Conservation (phyloP, 2,888 invertebrate genomes). For the Rhingia campestris region DNA sequence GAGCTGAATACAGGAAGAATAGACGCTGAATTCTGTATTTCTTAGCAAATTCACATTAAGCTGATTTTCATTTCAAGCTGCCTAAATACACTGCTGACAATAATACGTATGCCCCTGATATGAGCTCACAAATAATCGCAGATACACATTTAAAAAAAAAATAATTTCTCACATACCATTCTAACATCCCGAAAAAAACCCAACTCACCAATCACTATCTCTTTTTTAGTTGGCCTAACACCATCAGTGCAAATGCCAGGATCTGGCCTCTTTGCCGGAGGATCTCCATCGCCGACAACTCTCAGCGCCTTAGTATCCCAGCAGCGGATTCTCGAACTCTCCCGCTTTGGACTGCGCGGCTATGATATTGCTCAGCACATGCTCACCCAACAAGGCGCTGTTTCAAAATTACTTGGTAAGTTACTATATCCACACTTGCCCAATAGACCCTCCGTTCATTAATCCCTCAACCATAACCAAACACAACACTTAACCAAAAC, state of each 20-base stretch:
- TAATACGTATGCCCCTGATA: no score
- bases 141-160: no score
- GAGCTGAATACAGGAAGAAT: no score
- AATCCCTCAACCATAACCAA: conserved; percentile 47
- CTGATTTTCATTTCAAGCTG: no score
- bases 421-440: conserved; percentile 44
- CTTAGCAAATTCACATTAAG: no score
- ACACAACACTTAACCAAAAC: conserved; percentile 48
- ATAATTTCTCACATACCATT: no score
- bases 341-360: conserved; percentile 81
- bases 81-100: no score
- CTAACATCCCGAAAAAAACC: no score
- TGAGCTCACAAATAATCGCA: no score
- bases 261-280: conserved; percentile 77
- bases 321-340: conserved; percentile 80
- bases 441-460: not conserved
- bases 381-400: conserved; percentile 82
- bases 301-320: conserved; percentile 88
- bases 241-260: conserved; percentile 82
- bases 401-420: conserved; percentile 82
- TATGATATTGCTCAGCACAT: conserved; percentile 82
- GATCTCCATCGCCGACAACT: conserved; percentile 84
- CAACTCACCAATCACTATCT: not conserved
- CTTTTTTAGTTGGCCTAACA: conserved; percentile 79
- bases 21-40: no score